These are phyloP conservation scores for Campoplex nolae DNA, from an alignment of 2,888 invertebrate genomes.

Conservation along the genomic window DNA sequence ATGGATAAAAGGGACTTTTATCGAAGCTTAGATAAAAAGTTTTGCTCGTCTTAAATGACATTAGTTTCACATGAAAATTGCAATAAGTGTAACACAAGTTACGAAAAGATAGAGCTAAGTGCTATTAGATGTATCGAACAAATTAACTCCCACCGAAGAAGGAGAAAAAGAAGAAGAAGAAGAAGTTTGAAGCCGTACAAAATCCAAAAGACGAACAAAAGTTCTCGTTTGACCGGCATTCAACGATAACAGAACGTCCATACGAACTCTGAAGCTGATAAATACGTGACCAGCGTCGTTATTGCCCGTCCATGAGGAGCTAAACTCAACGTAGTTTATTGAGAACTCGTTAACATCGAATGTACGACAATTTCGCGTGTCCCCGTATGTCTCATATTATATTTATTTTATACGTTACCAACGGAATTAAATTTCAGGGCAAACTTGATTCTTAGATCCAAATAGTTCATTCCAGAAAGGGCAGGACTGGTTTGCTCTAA, in stretches of 20 bases:
- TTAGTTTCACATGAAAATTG: constrained; percentile 20
- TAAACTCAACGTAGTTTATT: constrained; percentile 18
- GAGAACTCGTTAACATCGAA: constrained; percentile 31
- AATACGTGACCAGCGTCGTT: constrained; percentile 48
- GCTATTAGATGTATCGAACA: constrained; percentile 13
- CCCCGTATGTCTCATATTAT: background rate
- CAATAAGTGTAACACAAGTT: constrained; percentile 2
- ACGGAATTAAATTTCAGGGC: background rate
- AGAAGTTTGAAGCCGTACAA: constrained; percentile 2
- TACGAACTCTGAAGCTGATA: constrained; percentile 21
- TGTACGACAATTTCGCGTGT: constrained; percentile 16
- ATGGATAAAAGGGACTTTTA: background rate
- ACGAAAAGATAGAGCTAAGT: constrained; percentile 3
- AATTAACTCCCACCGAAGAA: background rate
- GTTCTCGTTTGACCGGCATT: constrained; percentile 20
- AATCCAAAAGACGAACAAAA: constrained; percentile 30
- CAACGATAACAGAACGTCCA: constrained; percentile 14
- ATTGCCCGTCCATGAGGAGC: constrained; percentile 16
- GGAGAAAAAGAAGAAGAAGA: background rate
- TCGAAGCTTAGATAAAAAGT: background rate
- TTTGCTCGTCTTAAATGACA: constrained; percentile 5
- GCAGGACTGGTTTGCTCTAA: background rate
- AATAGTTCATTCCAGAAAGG: background rate
- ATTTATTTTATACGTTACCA: background rate
- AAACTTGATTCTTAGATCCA: background rate